Percentiles rank a stretch among this genome's conserved stretches.
phyloP scores from a whole-genome alignment of 2,113 vertebrate genomes.

The Centropus unirufus region DNA sequence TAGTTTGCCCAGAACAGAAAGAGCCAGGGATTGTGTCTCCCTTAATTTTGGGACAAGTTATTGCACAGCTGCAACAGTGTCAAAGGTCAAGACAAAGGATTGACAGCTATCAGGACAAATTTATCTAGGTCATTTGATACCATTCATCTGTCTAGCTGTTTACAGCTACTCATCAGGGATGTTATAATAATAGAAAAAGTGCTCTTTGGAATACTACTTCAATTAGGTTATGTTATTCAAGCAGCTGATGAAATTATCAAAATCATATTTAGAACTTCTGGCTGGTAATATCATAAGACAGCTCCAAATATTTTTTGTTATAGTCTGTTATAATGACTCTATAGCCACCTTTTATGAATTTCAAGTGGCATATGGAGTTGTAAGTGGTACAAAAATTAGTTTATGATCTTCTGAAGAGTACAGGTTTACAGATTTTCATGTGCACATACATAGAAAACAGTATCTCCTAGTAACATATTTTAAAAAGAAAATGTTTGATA shows the following conservation, averaged over 20 bases:
- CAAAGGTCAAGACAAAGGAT: slow-evolving; percentile 34
- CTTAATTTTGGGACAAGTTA: slow-evolving; percentile 12
- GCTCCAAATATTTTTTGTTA: background rate
- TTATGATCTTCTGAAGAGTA: background rate
- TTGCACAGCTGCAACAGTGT: slow-evolving; percentile 50
- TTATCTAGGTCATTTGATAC: slow-evolving; percentile 28
- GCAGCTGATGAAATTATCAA: slow-evolving; percentile 13
- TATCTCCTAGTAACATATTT: background rate
- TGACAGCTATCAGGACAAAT: background rate
- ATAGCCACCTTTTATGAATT: background rate
- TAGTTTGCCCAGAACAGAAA: background rate
- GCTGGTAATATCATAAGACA: background rate
- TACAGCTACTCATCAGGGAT: background rate
- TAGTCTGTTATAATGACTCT: background rate
- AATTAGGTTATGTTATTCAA: slow-evolving; percentile 24
- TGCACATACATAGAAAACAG: background rate
- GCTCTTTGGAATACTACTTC: background rate
- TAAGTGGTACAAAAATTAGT: background rate
- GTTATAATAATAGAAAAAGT: slow-evolving; percentile 5
- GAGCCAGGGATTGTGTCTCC: background rate
- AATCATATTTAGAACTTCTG: background rate
- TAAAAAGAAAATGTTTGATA: background rate
- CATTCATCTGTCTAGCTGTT: background rate
- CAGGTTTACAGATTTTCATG: background rate
- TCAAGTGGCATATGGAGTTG: background rate